Conservation (phyloP, 2,888 invertebrate genomes). For the Yponomeuta cagnagella region DNA sequence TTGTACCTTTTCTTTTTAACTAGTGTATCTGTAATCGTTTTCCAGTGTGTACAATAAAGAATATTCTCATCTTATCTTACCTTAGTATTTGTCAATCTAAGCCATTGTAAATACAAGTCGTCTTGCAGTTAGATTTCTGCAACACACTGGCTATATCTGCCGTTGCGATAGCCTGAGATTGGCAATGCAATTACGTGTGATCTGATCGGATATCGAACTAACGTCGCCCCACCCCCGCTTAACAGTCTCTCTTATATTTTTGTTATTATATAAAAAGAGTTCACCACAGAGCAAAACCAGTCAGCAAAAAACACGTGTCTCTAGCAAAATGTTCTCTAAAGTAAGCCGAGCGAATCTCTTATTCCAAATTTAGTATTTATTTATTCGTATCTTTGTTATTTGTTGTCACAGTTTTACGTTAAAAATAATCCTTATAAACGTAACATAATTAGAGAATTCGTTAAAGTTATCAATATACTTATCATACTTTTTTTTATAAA, state of each 20-base stretch:
- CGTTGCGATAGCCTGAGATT: conserved; percentile 65
- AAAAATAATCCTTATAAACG: too few relatives aligned
- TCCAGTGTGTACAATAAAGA: too few relatives aligned
- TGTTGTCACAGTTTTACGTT: too few relatives aligned
- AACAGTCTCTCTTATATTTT: conserved; percentile 47
- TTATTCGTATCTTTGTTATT: too few relatives aligned
- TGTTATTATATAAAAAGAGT: conserved; percentile 74
- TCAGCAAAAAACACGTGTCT: conserved; percentile 57
- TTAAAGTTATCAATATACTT: too few relatives aligned
- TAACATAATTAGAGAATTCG: too few relatives aligned
- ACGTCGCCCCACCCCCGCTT: conserved; percentile 48
- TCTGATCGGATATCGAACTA: conserved; percentile 69
- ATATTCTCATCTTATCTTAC: too few relatives aligned
- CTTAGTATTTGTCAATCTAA: not conserved
- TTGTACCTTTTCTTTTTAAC: too few relatives aligned
- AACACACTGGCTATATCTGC: conserved; percentile 38
- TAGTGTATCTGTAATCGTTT: too few relatives aligned
- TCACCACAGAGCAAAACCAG: conserved; percentile 58
- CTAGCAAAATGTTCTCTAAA: conserved; percentile 71
- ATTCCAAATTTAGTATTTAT: not conserved
- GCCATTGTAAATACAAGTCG: not conserved
- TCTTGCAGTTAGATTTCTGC: conserved; percentile 23
- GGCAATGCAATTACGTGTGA: conserved; percentile 62
- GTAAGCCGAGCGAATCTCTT: conserved; percentile 39
- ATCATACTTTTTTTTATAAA: too few relatives aligned